Evolutionary conservation across 2,888 invertebrate genomes (phyloP).

Genomic region (Synergus japonicus): DNA sequence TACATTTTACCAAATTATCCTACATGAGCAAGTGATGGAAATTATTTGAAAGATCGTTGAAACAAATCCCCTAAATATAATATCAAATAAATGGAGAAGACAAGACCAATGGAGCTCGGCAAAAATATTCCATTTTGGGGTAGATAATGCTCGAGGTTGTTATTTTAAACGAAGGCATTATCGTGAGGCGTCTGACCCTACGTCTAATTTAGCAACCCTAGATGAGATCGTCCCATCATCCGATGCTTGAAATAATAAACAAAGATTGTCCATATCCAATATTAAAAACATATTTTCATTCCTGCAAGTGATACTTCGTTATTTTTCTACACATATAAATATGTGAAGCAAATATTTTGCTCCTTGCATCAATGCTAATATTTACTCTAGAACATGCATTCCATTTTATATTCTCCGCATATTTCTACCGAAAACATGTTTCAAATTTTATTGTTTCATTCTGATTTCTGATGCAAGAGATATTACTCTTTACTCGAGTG

Average conservation of each 20-base stretch:
- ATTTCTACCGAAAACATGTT: no score
- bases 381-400: not conserved
- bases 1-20: no score
- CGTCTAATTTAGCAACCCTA: constrained; percentile 40
- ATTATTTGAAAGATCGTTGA: no score
- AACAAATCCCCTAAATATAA: no score
- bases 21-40: no score
- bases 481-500: not conserved
- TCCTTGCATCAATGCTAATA: not conserved
- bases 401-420: not conserved
- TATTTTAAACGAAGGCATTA: constrained; percentile 66
- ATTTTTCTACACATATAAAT: not conserved
- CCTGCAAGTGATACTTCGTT: not conserved
- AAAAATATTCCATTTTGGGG: constrained; percentile 32
- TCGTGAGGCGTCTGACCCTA: constrained; percentile 61
- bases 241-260: constrained; percentile 19
- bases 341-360: constrained; percentile 7
- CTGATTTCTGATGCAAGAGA: constrained; percentile 7
- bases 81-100: not conserved
- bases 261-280: not conserved
- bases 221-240: not conserved
- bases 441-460: not conserved
- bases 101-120: not conserved
- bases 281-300: constrained; percentile 6
- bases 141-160: constrained; percentile 61